phyloP scores from a whole-genome alignment of 2,888 invertebrate genomes.

The Tillus elongatus region DNA sequence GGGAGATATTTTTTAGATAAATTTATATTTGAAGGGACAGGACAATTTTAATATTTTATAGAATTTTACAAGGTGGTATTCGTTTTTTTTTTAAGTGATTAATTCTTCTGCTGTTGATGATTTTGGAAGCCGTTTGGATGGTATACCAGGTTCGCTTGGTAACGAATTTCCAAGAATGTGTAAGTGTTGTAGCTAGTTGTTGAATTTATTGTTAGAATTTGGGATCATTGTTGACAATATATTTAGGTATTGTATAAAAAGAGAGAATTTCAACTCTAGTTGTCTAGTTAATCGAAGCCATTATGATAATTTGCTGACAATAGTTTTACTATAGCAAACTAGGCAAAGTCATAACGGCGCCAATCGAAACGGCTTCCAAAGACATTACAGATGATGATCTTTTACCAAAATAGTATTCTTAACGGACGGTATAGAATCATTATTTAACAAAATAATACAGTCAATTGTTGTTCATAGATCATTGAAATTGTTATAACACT shows the following conservation, averaged over 20 bases:
- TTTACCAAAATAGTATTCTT: background rate
- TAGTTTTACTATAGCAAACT: too few relatives aligned
- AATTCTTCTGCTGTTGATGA: background rate
- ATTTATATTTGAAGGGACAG: slow-evolving; percentile 1
- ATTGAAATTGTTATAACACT: too few relatives aligned
- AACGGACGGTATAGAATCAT: too few relatives aligned
- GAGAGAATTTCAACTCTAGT: slow-evolving; percentile 1
- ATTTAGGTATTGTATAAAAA: slow-evolving; percentile 13
- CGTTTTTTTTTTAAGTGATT: background rate
- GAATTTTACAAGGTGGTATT: background rate
- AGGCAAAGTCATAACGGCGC: background rate
- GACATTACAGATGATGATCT: background rate
- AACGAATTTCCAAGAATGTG: slow-evolving; percentile 8
- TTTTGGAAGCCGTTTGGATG: background rate
- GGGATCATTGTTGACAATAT: slow-evolving; percentile 30
- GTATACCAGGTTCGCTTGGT: background rate
- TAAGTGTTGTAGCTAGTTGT: slow-evolving; percentile 23
- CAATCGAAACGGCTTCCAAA: background rate
- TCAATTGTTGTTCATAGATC: too few relatives aligned
- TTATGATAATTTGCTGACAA: too few relatives aligned
- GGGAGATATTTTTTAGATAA: background rate
- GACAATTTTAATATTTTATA: background rate
- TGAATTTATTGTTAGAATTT: slow-evolving; percentile 23
- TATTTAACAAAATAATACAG: too few relatives aligned
- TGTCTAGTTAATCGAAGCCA: background rate